Evolutionary conservation across 2,888 invertebrate species (phyloP), one percentile per base, ranked within the genome.

Genomic region (Euplexia lucipara): DNA sequence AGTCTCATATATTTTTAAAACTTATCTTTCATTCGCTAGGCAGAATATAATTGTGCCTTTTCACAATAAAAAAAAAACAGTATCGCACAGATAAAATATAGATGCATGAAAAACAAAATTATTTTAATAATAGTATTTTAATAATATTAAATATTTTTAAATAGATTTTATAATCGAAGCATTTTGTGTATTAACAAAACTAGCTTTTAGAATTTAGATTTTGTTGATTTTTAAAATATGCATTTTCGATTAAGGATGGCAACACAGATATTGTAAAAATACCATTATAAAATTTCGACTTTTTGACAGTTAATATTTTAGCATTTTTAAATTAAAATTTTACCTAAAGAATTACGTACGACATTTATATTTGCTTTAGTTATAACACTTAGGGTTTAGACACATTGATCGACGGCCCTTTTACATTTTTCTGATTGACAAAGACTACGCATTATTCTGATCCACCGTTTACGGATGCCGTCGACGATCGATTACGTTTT

Each of bases 101-200:
- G 68, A 63, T 70, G 79, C 75, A 77, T 75, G 70, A 66, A 66
- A 61, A 66, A 61, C 51, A 68, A 66, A 79, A 62, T 62, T 64
- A 65, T 60, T 51, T 44, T 32, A 53, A 45, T 56, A 39, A 39
- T 61, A 74, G 59, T 62, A 78, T 77, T 69, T 57, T 69, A 59
- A 62, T 62, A 64, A 76, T 74, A 65, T 59, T 69, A 49, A 58
- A 63, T 68, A 67, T 65, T 75, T 66, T 64, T 65, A 58, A n/a
- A 37, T 64, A 75, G 59, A 54, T 54, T 59, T 72, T 72, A 66
- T 68, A 63, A 63, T 69, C 64, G 44, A 69, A 76, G 80, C 78
- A 78, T 78, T 78, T 78, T 76, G 76, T 72, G 64, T 59, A 70
- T 73, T 77, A 80, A 78, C 77, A 77, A 75, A 75, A 63, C 30